A percentile compares a stretch with the other conserved stretches of the same genome.
phyloP scores from a whole-genome alignment of 2,797 vertebrate genomes.

The Fringilla coelebs region DNA sequence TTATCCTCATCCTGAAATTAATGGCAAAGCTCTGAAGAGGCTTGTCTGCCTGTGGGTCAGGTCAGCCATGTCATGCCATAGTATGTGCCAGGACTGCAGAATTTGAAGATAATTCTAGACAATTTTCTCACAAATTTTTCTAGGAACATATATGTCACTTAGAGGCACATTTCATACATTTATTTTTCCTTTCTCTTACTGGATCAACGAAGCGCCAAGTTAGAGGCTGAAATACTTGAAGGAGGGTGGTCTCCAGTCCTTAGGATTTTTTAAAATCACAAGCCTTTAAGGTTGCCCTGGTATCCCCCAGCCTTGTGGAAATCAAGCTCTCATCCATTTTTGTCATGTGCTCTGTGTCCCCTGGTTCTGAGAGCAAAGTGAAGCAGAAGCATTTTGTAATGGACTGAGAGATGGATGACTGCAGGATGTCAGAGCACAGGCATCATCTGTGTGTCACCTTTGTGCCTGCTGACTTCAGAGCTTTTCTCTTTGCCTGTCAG shows the following conservation, averaged over 20 bases:
- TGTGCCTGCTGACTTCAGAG: not conserved
- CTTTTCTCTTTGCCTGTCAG: not conserved
- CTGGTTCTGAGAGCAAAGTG: not conserved
- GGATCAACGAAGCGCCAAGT: not conserved
- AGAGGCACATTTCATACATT: not conserved
- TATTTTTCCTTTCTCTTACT: not conserved
- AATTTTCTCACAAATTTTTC: not conserved
- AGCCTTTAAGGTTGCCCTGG: not conserved
- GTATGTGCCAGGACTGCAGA: not conserved
- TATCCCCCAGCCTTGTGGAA: not conserved
- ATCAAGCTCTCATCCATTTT: not conserved
- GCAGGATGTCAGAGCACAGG: not conserved
- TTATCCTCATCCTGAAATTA: not conserved
- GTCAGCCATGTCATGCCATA: not conserved
- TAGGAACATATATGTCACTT: not conserved
- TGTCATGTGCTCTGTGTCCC: not conserved
- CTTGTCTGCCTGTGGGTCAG: not conserved
- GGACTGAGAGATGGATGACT: not conserved
- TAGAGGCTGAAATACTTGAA: not conserved
- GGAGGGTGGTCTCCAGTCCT: not conserved
- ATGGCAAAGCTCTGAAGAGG: not conserved
- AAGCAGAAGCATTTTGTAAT: not conserved
- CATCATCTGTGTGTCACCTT: not conserved
- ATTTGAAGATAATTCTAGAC: not conserved
- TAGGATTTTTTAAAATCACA: not conserved